Percentiles rank a stretch among this genome's conserved stretches.
Conservation (phyloP, 2,797 vertebrate genomes). For the Danio aesculapii region DNA sequence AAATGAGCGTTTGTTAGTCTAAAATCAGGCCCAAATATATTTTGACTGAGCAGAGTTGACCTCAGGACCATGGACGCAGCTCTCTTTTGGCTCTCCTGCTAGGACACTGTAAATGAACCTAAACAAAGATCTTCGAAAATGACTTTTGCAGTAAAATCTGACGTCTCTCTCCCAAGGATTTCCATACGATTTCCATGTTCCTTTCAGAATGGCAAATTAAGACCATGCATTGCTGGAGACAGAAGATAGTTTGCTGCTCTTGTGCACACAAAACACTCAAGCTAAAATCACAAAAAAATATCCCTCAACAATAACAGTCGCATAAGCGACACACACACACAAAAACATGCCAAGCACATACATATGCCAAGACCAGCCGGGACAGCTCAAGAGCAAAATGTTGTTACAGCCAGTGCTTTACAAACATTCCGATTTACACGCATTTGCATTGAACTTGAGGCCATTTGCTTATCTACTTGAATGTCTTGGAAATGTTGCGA, state of each 20-base stretch:
- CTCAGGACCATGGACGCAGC: not conserved
- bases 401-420: slow-evolving; percentile 54
- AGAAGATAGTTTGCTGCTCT: slow-evolving; percentile 67
- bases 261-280: slow-evolving; percentile 44
- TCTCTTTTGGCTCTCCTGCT: slow-evolving; percentile 24
- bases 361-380: slow-evolving; percentile 29
- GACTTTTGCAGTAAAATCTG: slow-evolving; percentile 58
- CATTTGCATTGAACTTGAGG: slow-evolving; percentile 77
- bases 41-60: not conserved
- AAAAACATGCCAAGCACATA: slow-evolving; percentile 21
- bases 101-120: slow-evolving; percentile 53
- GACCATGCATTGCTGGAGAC: slow-evolving; percentile 68
- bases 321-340: not conserved
- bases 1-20: not conserved
- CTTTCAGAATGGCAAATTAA: slow-evolving; percentile 83
- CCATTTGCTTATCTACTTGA: slow-evolving; percentile 67
- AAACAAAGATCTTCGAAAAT: slow-evolving; percentile 60
- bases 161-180: slow-evolving; percentile 63
- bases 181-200: slow-evolving; percentile 84
- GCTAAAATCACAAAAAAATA: slow-evolving; percentile 22
- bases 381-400: slow-evolving; percentile 49
- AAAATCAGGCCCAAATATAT: not conserved
- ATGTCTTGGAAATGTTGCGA: slow-evolving; percentile 77
- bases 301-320: slow-evolving; percentile 14
- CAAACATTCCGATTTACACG: slow-evolving; percentile 72